phyloP scores from a whole-genome alignment of 2,888 invertebrate species.

The Pyrochroa serraticornis region DNA sequence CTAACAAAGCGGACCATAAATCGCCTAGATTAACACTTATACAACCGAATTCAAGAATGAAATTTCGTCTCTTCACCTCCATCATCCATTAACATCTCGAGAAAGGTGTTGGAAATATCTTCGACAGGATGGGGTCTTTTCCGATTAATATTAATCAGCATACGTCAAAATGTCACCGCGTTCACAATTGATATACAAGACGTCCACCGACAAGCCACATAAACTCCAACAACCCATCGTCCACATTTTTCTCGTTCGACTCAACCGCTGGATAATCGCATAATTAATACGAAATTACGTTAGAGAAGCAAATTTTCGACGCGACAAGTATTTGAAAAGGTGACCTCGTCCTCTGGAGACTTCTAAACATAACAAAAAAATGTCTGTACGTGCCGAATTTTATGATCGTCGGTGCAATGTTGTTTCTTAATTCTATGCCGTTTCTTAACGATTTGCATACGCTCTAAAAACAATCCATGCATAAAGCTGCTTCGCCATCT shows the following conservation, averaged over 20 bases:
- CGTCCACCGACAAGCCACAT: conserved; percentile 35
- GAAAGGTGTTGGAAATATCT: conserved; percentile 30
- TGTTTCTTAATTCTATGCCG: conserved; percentile 39
- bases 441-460: conserved; percentile 45
- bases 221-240: conserved; percentile 13
- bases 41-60: too few relatives aligned
- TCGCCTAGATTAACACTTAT: too few relatives aligned
- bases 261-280: conserved; percentile 6
- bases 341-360: too few relatives aligned
- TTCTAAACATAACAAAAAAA: too few relatives aligned
- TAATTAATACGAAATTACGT: conserved; percentile 8
- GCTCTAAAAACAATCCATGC: conserved; percentile 48
- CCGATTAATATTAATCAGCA: conserved; percentile 42
- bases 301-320: too few relatives aligned
- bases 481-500: conserved; percentile 43
- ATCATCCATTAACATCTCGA: too few relatives aligned
- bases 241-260: conserved; percentile 24
- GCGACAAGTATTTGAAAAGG: too few relatives aligned
- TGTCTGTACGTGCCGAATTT: too few relatives aligned
- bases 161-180: conserved; percentile 41
- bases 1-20: conserved; percentile 10
- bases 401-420: conserved; percentile 23
- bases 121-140: conserved; percentile 29
- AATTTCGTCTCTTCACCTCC: too few relatives aligned
- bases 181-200: conserved; percentile 37